Conservation (phyloP, 2,888 invertebrate genomes). For the Loripinus fragilis region DNA sequence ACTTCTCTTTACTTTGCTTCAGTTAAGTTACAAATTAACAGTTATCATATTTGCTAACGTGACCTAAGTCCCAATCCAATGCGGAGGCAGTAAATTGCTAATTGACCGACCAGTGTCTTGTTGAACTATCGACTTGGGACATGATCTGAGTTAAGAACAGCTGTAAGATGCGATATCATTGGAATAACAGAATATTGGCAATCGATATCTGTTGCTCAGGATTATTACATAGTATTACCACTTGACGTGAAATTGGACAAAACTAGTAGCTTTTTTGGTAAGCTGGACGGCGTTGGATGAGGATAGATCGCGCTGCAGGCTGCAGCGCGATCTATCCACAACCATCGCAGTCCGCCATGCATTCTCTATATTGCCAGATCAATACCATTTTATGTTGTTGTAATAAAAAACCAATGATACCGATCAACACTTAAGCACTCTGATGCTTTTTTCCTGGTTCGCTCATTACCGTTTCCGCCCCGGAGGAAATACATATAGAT, state of each 20-base stretch:
- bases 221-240: slow-evolving; percentile 12
- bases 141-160: slow-evolving; percentile 4
- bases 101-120: slow-evolving; percentile 4
- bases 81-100: neutral
- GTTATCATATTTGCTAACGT: neutral
- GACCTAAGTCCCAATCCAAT: neutral
- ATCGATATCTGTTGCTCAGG: slow-evolving; percentile 18
- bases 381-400: too few relatives aligned
- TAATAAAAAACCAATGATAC: too few relatives aligned
- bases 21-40: neutral
- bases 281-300: too few relatives aligned
- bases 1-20: neutral
- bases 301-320: too few relatives aligned
- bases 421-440: too few relatives aligned
- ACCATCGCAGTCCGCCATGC: too few relatives aligned
- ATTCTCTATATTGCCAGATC: too few relatives aligned
- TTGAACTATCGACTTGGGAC: slow-evolving; percentile 12
- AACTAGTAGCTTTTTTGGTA: too few relatives aligned
- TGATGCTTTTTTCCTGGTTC: too few relatives aligned
- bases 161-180: slow-evolving; percentile 8
- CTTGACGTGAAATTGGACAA: neutral
- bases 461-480: too few relatives aligned
- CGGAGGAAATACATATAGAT: too few relatives aligned
- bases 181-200: slow-evolving; percentile 9
- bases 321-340: too few relatives aligned